Evolutionary conservation across 2,113 vertebrate genomes (phyloP).

Genomic region (Limanda limanda): DNA sequence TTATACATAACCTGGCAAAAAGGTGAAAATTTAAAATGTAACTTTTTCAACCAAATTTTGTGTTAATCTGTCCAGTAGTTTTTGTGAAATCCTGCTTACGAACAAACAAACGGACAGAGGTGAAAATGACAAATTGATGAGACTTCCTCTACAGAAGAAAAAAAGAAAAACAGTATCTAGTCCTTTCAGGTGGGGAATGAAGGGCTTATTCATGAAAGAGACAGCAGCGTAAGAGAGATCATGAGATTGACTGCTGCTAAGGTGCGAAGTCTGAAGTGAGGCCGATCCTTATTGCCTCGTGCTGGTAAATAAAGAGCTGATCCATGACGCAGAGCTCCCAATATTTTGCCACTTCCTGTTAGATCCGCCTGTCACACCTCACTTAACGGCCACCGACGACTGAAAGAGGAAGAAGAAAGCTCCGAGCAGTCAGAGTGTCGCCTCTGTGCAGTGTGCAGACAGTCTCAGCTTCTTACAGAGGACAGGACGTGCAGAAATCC

Average conservation of each 20-base stretch:
- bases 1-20: too few relatives aligned
- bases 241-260: slow-evolving; percentile 3
- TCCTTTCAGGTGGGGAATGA: not conserved
- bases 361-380: slow-evolving; percentile 47
- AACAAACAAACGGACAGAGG: too few relatives aligned
- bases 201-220: slow-evolving; percentile 8
- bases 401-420: slow-evolving; percentile 41
- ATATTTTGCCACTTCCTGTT: slow-evolving; percentile 25
- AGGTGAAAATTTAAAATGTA: too few relatives aligned
- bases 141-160: too few relatives aligned
- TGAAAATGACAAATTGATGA: too few relatives aligned
- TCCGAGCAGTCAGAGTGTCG: slow-evolving; percentile 24
- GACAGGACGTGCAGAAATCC: slow-evolving; percentile 40
- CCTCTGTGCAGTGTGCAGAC: slow-evolving; percentile 40
- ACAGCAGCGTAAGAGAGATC: slow-evolving; percentile 16
- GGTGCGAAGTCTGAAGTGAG: slow-evolving; percentile 35
- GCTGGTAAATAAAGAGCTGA: slow-evolving; percentile 49
- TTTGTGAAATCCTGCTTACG: too few relatives aligned
- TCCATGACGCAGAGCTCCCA: not conserved
- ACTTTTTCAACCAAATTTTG: not conserved
- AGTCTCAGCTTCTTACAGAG: slow-evolving; percentile 26
- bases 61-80: not conserved
- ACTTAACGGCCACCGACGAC: slow-evolving; percentile 4
- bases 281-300: slow-evolving; percentile 8
- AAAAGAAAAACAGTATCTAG: not conserved